These are phyloP conservation scores for Apogon talboti DNA, from an alignment of 2,797 vertebrate species.

Conservation along the genomic window DNA sequence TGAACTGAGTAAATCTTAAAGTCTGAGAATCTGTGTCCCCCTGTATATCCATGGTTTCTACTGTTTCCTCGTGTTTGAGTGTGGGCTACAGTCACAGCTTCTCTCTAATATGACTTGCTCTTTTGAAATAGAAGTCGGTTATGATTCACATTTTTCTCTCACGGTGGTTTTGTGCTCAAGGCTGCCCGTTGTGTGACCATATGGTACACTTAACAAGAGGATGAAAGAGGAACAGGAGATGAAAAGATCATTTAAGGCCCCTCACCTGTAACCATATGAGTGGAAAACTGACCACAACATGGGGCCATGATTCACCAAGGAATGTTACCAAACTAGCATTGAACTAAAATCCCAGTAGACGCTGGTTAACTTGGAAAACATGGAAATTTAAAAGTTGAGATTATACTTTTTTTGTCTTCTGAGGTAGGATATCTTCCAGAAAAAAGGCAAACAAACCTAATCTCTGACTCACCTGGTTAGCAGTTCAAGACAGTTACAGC, in stretches of 20 bases:
- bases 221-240: slow-evolving; percentile 31
- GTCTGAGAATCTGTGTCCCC: not conserved
- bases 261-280: slow-evolving; percentile 16
- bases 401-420: too few species aligned
- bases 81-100: slow-evolving; percentile 8
- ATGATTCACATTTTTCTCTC: slow-evolving; percentile 61
- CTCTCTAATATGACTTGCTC: slow-evolving; percentile 47
- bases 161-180: slow-evolving; percentile 44
- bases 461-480: too few species aligned
- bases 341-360: too few species aligned
- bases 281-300: not conserved
- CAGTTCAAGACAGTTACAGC: too few species aligned
- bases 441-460: too few species aligned
- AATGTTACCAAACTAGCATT: too few species aligned
- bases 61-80: not conserved
- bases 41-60: not conserved
- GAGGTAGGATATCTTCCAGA: too few species aligned
- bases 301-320: too few species aligned
- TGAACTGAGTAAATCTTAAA: not conserved
- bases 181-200: slow-evolving; percentile 78
- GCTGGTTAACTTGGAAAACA: too few species aligned
- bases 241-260: slow-evolving; percentile 10
- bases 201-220: slow-evolving; percentile 66
- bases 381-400: too few species aligned
- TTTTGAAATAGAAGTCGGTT: slow-evolving; percentile 52